Evolutionary conservation across 2,888 invertebrate genomes (phyloP).

Genomic region (Drosophila flavopinicola): DNA sequence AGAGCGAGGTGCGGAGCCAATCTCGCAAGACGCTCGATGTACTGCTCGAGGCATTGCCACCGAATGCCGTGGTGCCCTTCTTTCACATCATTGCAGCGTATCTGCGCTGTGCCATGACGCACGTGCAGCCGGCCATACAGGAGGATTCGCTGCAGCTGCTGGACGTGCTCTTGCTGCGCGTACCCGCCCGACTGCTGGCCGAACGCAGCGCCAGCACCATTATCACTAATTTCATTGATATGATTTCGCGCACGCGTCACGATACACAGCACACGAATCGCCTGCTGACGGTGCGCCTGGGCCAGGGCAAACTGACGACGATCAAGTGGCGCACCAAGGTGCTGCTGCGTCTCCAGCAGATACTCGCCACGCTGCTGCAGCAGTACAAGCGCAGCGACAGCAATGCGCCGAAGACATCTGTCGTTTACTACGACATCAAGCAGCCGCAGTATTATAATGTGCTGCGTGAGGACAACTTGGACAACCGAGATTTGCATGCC

Average conservation of each 20-base stretch:
- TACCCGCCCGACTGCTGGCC: conserved; percentile 87
- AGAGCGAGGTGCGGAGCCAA: conserved; percentile 86
- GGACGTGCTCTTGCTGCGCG: conserved; percentile 89
- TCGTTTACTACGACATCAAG: conserved; percentile 45
- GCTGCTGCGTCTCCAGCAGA: conserved; percentile 88
- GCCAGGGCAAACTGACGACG: conserved; percentile 88
- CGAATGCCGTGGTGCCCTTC: conserved; percentile 86
- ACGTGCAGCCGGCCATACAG: conserved; percentile 91
- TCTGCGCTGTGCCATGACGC: conserved; percentile 95
- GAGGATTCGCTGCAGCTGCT: conserved; percentile 92
- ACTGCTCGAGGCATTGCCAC: conserved; percentile 66
- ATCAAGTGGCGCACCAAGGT: conserved; percentile 92
- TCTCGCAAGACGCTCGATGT: conserved; percentile 85
- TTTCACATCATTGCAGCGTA: conserved; percentile 91
- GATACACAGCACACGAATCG: conserved; percentile 88
- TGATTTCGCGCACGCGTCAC: conserved; percentile 90
- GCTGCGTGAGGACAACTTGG: conserved; percentile 10
- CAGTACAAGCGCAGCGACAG: not conserved
- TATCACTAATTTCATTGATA: conserved; percentile 91
- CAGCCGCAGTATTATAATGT: conserved; percentile 64
- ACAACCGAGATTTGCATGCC: conserved; percentile 23
- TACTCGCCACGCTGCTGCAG: conserved; percentile 84
- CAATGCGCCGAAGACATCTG: not conserved
- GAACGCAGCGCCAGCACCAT: conserved; percentile 88
- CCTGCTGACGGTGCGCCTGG: conserved; percentile 89